Conservation (phyloP, 2,113 vertebrate genomes). For the Chunga burmeisteri region DNA sequence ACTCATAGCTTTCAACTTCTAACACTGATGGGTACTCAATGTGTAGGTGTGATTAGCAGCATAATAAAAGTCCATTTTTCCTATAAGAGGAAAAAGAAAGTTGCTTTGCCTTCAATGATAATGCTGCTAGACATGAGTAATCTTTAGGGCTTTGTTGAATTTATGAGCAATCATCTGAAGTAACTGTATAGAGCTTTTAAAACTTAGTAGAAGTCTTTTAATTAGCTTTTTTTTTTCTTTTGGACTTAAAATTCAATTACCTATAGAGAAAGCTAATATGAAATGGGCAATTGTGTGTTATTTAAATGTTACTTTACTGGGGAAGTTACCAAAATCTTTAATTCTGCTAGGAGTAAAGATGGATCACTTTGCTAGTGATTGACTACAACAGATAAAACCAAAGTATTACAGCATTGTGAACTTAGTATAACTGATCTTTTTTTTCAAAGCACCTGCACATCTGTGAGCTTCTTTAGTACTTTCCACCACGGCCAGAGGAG, state of each 20-base stretch:
- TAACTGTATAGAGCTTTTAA: not conserved
- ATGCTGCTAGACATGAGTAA: not conserved
- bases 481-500: not conserved
- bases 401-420: not conserved
- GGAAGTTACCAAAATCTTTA: not conserved
- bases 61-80: conserved; percentile 45
- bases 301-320: not conserved
- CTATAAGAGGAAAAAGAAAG: not conserved
- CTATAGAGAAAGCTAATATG: not conserved
- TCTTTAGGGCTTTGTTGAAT: conserved; percentile 16
- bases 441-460: not conserved
- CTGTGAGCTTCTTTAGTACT: not conserved
- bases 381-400: not conserved
- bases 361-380: not conserved
- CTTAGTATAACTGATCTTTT: not conserved
- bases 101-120: conserved; percentile 15
- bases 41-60: conserved; percentile 26
- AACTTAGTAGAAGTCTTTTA: not conserved
- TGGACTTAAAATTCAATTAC: not conserved
- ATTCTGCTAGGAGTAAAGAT: not conserved
- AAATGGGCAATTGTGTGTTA: not conserved
- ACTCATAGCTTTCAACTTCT: not conserved
- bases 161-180: conserved; percentile 8
- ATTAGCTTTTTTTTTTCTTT: not conserved
- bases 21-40: not conserved